Evolutionary conservation across 1,140 invertebrate species (phyloP), one percentile per base, ranked within the genome.

Genomic region (Thaumetopoea pityocampa): DNA sequence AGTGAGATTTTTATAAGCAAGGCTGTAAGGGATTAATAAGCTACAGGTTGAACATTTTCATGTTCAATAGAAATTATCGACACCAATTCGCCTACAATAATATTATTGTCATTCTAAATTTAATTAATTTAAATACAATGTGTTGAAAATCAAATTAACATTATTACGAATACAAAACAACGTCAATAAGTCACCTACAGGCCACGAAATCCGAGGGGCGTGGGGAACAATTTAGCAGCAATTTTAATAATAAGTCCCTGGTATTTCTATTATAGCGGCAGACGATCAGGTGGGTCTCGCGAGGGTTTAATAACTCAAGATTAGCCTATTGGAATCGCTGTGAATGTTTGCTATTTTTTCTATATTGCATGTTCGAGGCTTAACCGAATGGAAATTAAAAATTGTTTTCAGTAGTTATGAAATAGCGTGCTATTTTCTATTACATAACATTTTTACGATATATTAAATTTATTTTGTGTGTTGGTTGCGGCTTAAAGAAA

Each of bases 241-340:
- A 86, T 85, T 86, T 86, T 86, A 86, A 85, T 86, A 86, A 86
- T 85, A 85, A 85, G 81, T 80, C 77, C 69, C 69, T 49, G 80
- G 80, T 67, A 84, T 84, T 84, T 80, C 77, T 81, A 84, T 84
- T 84, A 84, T 79, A 73, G 67, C 71, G 70, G 67, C 71, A 67
- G 70, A 65, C 77, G 68, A 80, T 81, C 80, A 81, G 77, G 76
- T 84, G 74, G 76, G 73, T 41, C 62, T 53, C 52, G 53, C 63
- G 63, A 68, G 63, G 70, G 73, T 77, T 82, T 84, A 79, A 83
- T 82, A 82, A 82, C 70, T 81, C 62, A 59, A 64, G 74, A 84
- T 84, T 84, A 80, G 73, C 80, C 73, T 84, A 84, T 84, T 84
- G 80, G 80, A 81, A 73, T 81, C 67, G 77, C 77, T 73, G 51